Conservation (phyloP, 2,113 vertebrate genomes). For the Dicerorhinus sumatrensis region DNA sequence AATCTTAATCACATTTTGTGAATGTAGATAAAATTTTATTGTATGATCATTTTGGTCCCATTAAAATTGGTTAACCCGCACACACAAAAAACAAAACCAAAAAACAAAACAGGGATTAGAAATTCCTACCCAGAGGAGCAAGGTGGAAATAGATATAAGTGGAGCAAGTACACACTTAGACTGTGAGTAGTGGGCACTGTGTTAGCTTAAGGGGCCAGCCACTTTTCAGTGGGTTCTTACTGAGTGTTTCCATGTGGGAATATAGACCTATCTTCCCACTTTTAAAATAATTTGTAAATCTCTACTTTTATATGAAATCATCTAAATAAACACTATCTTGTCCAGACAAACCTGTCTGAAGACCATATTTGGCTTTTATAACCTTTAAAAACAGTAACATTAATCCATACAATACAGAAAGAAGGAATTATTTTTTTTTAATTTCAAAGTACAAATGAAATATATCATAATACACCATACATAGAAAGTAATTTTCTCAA, state of each 20-base stretch:
- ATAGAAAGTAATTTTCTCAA: background rate
- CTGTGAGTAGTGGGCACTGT: background rate
- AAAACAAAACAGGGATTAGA: background rate
- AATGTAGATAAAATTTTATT: no score
- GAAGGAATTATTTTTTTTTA: background rate
- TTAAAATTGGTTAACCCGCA: no score
- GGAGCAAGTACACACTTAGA: background rate
- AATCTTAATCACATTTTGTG: no score
- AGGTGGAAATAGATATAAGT: background rate
- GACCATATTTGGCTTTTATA: background rate
- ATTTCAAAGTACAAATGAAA: background rate
- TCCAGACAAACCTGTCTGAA: background rate
- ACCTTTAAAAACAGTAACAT: background rate
- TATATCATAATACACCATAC: background rate
- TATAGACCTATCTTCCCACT: background rate
- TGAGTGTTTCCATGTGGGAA: background rate
- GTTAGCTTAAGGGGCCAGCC: background rate
- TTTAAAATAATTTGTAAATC: background rate
- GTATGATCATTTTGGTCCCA: no score
- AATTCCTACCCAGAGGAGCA: background rate
- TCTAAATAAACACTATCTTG: background rate
- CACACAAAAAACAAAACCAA: no score
- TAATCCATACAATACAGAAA: background rate
- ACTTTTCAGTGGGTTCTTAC: background rate
- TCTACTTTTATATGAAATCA: background rate